A percentile compares a stretch with the other conserved stretches of the same genome.
Evolutionary conservation across 2,888 invertebrate species (phyloP).

Genomic region (Cheilosia vernalis): DNA sequence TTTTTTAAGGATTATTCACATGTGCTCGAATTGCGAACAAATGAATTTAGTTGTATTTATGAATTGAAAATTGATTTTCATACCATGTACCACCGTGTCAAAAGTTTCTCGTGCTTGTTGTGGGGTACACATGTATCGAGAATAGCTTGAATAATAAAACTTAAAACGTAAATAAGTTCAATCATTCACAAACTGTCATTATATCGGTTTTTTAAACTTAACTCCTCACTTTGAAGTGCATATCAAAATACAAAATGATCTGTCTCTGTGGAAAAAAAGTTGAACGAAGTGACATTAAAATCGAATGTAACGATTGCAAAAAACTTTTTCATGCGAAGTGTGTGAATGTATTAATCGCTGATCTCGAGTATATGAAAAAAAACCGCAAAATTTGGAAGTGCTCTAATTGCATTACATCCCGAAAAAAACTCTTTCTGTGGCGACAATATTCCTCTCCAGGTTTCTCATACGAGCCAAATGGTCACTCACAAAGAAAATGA

Average conservation of each 20-base stretch:
- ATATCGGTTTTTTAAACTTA: background rate
- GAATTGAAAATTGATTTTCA: no score
- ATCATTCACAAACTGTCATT: background rate
- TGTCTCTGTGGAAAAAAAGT: conserved; percentile 26
- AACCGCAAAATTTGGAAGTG: conserved; percentile 23
- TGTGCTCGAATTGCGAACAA: no score
- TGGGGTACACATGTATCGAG: conserved; percentile 12
- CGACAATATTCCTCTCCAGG: background rate
- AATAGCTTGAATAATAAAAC: background rate
- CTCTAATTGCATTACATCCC: conserved; percentile 2
- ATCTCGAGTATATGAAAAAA: conserved; percentile 23
- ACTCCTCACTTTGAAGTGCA: background rate
- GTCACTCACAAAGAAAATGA: no score
- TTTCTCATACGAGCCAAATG: background rate
- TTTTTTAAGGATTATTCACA: no score
- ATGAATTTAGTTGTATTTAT: no score
- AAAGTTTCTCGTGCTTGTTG: background rate
- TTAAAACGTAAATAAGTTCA: background rate
- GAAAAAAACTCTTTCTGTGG: background rate
- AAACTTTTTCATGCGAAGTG: background rate
- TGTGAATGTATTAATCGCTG: conserved; percentile 17
- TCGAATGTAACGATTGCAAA: conserved; percentile 32
- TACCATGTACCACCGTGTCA: no score
- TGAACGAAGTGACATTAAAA: no score
- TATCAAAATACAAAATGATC: conserved; percentile 7